A percentile compares a stretch with the other conserved stretches of the same genome.
phyloP scores from a whole-genome alignment of 2,797 vertebrate species.

The Naso thynnoides region DNA sequence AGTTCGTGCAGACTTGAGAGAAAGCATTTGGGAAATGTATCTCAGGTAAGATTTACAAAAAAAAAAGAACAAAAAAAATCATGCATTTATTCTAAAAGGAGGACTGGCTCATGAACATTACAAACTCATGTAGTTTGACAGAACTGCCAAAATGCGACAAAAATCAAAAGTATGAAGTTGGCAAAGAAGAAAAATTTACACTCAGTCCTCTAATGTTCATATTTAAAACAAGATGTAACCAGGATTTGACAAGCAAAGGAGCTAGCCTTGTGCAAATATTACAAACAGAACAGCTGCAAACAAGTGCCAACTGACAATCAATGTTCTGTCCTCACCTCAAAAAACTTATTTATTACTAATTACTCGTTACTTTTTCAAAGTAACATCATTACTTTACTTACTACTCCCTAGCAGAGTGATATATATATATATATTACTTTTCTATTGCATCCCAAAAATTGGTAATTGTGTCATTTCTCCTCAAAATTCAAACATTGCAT shows the following conservation, averaged over 20 bases:
- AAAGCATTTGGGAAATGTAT: background rate
- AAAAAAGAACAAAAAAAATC: too few relatives aligned
- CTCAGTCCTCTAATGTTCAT: slow-evolving; percentile 1
- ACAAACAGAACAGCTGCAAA: too few relatives aligned
- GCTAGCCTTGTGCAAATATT: background rate
- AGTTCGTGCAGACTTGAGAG: background rate
- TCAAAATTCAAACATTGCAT: too few relatives aligned
- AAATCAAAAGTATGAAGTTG: background rate
- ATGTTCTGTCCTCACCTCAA: too few relatives aligned
- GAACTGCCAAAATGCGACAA: background rate
- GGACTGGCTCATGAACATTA: slow-evolving; percentile 4
- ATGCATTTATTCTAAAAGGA: slow-evolving; percentile 10
- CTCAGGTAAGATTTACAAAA: background rate
- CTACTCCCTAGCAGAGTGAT: too few relatives aligned
- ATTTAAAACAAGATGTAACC: background rate
- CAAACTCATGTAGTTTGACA: slow-evolving; percentile 26
- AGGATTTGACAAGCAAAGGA: background rate
- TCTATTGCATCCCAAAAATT: too few relatives aligned
- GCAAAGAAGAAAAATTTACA: background rate
- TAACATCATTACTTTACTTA: too few relatives aligned
- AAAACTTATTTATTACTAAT: too few relatives aligned
- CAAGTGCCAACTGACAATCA: too few relatives aligned
- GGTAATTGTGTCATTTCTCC: too few relatives aligned
- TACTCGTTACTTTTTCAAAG: too few relatives aligned
- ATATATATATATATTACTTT: too few relatives aligned